A percentile compares a stretch with the other conserved stretches of the same genome.
These are phyloP conservation scores for Operophtera brumata DNA, from an alignment of 2,888 invertebrate genomes.

Conservation along the genomic window DNA sequence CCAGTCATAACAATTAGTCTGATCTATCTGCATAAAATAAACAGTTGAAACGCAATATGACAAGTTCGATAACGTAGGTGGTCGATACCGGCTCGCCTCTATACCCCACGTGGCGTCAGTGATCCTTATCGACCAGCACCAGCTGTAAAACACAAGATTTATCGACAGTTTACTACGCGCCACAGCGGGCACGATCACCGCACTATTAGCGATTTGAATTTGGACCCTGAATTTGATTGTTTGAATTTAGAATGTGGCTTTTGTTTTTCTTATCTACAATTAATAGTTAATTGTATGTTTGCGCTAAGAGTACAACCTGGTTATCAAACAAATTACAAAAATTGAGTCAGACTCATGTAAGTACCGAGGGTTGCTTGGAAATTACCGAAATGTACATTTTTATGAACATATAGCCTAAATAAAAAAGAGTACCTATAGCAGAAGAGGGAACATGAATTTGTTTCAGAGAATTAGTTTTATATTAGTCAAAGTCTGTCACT, in stretches of 20 bases:
- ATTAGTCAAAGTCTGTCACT: too few relatives aligned
- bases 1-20: constrained; percentile 16
- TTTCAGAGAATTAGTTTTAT: too few relatives aligned
- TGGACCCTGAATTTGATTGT: not conserved
- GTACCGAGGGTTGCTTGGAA: too few relatives aligned
- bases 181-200: constrained; percentile 70
- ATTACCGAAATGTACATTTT: too few relatives aligned
- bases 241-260: not conserved
- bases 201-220: constrained; percentile 61
- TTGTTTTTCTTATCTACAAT: too few relatives aligned
- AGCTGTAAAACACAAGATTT: constrained; percentile 80
- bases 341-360: too few relatives aligned
- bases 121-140: constrained; percentile 72
- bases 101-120: constrained; percentile 72
- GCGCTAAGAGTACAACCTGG: too few relatives aligned
- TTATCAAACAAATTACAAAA: too few relatives aligned
- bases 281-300: too few relatives aligned
- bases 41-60: constrained; percentile 19
- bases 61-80: constrained; percentile 24
- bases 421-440: too few relatives aligned
- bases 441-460: too few relatives aligned
- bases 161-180: constrained; percentile 71
- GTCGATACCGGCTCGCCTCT: constrained; percentile 33
- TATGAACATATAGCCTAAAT: too few relatives aligned
- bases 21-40: constrained; percentile 14